Evolutionary conservation across 2,888 invertebrate genomes (phyloP).

Genomic region (Lithophane ornitopus): DNA sequence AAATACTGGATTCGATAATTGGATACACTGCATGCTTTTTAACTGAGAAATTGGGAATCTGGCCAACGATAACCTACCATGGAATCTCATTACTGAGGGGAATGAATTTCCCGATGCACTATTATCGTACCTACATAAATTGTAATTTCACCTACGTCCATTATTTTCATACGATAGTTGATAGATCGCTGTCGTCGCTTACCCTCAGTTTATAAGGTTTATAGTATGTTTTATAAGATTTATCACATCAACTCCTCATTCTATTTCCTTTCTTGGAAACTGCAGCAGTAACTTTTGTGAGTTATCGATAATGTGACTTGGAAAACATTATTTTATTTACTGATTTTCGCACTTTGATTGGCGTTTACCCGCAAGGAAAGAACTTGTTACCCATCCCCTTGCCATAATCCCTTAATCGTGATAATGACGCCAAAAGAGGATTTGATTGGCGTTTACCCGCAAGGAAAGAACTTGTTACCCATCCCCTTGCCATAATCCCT

Average conservation of each 20-base stretch:
- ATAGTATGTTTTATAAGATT: neutral
- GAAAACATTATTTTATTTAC: neutral
- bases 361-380: neutral
- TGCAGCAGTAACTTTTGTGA: neutral
- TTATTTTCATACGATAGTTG: neutral
- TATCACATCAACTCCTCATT: neutral
- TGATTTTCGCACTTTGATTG: neutral
- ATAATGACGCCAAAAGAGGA: conserved; percentile 27
- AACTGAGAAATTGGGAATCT: neutral
- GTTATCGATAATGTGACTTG: neutral
- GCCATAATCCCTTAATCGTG: conserved; percentile 23
- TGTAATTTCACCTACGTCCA: neutral
- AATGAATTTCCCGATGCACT: neutral
- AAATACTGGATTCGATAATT: no score
- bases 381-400: neutral
- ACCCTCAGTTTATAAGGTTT: no score
- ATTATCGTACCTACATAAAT: neutral
- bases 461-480: conserved; percentile 4
- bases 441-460: neutral
- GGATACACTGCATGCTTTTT: neutral
- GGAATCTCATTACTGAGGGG: neutral
- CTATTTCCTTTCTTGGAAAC: neutral
- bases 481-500: conserved; percentile 7
- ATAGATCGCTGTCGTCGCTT: neutral
- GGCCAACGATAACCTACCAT: neutral